These are phyloP conservation scores for Vidua macroura DNA, from an alignment of 2,113 vertebrate genomes.

Conservation along the genomic window DNA sequence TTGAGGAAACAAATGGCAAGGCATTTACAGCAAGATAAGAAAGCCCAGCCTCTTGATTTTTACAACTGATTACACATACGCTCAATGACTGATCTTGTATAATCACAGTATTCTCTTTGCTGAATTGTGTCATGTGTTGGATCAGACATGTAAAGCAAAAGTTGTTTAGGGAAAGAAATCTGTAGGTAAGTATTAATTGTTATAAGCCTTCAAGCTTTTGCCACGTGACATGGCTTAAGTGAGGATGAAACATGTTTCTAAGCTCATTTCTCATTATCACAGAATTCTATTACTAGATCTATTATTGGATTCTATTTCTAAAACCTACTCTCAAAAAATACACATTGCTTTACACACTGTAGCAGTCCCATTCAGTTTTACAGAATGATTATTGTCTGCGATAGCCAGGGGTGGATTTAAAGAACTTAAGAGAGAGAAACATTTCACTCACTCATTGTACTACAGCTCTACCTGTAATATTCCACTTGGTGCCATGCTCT, in stretches of 20 bases:
- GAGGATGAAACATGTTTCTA: neutral
- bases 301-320: neutral
- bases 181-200: neutral
- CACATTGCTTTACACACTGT: neutral
- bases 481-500: slow-evolving; percentile 98
- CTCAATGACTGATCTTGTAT: neutral
- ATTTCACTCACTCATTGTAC: slow-evolving; percentile 71
- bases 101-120: neutral
- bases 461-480: slow-evolving; percentile 90
- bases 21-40: neutral
- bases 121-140: neutral
- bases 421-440: slow-evolving; percentile 58
- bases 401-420: neutral
- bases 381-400: neutral
- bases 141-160: neutral
- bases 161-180: neutral
- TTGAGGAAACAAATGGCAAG: neutral
- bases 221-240: neutral
- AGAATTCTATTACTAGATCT: neutral
- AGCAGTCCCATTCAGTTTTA: neutral
- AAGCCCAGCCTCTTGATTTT: neutral
- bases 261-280: neutral
- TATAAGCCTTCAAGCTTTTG: neutral
- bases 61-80: neutral
- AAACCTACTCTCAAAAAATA: neutral